These are phyloP conservation scores for Neomonachus schauinslandi DNA, from an alignment of 2,113 vertebrate species.

Conservation along the genomic window DNA sequence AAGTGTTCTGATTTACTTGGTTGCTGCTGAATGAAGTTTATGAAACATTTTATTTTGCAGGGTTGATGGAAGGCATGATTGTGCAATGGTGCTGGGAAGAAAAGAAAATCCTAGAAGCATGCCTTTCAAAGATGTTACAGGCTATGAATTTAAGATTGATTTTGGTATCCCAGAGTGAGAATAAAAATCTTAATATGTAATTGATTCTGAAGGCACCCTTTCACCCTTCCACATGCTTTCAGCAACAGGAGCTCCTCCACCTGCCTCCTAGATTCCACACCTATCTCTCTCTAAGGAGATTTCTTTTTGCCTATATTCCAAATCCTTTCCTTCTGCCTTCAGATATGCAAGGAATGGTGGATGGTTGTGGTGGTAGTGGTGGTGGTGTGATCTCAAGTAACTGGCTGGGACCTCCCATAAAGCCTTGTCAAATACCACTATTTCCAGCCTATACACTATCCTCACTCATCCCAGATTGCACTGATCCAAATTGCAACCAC, in stretches of 20 bases:
- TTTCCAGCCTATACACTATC: background rate
- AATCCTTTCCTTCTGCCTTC: background rate
- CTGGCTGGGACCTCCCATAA: background rate
- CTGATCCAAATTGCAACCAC: background rate
- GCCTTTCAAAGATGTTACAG: background rate
- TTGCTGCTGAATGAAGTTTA: conserved; percentile 29
- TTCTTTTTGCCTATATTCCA: background rate
- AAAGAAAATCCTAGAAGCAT: conserved; percentile 7
- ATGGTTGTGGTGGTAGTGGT: background rate
- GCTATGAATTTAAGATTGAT: conserved; percentile 15
- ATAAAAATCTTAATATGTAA: background rate
- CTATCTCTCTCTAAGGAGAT: background rate
- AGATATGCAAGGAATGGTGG: background rate
- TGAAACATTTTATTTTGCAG: conserved; percentile 47
- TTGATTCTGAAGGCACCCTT: background rate
- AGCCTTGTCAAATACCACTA: background rate
- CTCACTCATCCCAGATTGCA: background rate
- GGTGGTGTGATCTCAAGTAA: background rate
- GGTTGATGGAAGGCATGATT: background rate
- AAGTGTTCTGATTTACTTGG: conserved; percentile 64
- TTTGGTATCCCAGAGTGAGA: background rate
- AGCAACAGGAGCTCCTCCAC: background rate
- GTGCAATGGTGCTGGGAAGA: background rate
- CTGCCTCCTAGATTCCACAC: background rate
- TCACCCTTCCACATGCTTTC: background rate